These are phyloP conservation scores for Monarcha castaneiventris DNA, from an alignment of 2,113 vertebrate species.

Conservation along the genomic window DNA sequence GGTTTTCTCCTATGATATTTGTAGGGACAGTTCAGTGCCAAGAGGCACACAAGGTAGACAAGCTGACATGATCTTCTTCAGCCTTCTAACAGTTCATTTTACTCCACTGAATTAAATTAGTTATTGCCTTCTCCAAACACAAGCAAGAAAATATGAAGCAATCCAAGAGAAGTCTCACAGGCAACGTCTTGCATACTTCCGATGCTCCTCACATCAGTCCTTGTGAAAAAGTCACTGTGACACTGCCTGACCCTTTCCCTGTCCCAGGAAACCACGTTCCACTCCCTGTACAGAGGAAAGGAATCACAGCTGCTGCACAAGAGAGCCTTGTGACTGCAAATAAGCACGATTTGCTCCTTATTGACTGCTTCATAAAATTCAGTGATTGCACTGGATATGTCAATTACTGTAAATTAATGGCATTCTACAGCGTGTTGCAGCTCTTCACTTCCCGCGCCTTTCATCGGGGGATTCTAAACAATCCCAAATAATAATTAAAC, in stretches of 20 bases:
- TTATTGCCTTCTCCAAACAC: background rate
- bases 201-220: background rate
- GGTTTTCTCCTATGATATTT: background rate
- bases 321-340: background rate
- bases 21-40: background rate
- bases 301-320: constrained; percentile 8
- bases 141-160: background rate
- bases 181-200: background rate
- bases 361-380: background rate
- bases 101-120: background rate
- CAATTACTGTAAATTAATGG: constrained; percentile 40
- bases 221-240: background rate
- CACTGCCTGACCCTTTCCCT: background rate
- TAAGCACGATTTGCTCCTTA: background rate
- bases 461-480: background rate
- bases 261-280: background rate
- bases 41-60: background rate
- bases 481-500: constrained; percentile 47
- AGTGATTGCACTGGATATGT: constrained; percentile 7
- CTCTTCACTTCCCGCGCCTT: background rate
- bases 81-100: background rate
- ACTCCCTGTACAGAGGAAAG: background rate
- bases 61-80: background rate
- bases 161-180: background rate
- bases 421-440: background rate